phyloP scores from a whole-genome alignment of 2,888 invertebrate species.

The Mystacides longicornis region DNA sequence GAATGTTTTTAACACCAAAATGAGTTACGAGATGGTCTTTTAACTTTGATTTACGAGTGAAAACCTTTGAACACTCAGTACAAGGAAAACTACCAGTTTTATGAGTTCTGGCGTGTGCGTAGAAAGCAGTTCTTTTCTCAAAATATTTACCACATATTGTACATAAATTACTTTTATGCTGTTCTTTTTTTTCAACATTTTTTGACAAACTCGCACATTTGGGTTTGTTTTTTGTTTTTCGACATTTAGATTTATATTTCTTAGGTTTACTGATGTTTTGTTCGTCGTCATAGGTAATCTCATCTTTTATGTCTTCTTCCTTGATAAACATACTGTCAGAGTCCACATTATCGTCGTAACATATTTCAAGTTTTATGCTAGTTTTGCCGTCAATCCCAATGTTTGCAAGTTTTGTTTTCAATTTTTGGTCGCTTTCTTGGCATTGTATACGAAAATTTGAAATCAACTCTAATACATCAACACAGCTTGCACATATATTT shows the following conservation, averaged over 20 bases:
- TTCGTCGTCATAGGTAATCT: too few relatives aligned
- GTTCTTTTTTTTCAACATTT: neutral
- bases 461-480: conserved; percentile 10
- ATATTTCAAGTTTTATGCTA: conserved; percentile 7
- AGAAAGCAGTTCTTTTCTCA: conserved; percentile 11
- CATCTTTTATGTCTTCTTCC: conserved; percentile 7
- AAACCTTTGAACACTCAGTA: conserved; percentile 15
- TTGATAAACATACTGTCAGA: conserved; percentile 6
- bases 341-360: conserved; percentile 1
- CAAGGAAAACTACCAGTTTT: conserved; percentile 6
- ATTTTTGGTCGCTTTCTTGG: conserved; percentile 14
- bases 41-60: conserved; percentile 15
- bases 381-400: neutral
- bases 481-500: conserved; percentile 17
- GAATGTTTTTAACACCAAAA: conserved; percentile 18
- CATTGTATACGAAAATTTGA: conserved; percentile 16
- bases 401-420: conserved; percentile 5
- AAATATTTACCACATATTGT: conserved; percentile 19
- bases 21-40: conserved; percentile 18
- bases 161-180: conserved; percentile 16
- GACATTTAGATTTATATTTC: neutral
- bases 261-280: neutral
- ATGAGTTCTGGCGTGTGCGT: conserved; percentile 14
- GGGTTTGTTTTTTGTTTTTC: conserved; percentile 3
- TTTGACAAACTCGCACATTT: neutral